These are phyloP conservation scores for Pogonognathellus flavescens DNA, from an alignment of 1,140 invertebrate genomes.

Conservation along the genomic window DNA sequence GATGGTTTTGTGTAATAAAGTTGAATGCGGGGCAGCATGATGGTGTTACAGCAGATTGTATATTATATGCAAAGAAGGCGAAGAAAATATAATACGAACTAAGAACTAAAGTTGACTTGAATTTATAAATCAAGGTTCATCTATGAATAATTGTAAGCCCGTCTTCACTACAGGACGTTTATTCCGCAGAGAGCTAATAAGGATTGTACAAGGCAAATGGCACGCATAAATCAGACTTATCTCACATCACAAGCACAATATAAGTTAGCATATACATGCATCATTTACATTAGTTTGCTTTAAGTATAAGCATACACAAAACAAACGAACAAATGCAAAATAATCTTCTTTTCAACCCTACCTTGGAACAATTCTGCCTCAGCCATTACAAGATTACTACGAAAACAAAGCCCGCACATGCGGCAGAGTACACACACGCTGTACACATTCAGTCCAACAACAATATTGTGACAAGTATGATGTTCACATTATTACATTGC, in stretches of 20 bases:
- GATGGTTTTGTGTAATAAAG: slow-evolving; percentile 1
- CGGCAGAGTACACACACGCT: too few species aligned
- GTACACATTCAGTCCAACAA: too few species aligned
- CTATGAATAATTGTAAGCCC: slow-evolving; percentile 16
- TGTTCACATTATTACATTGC: too few species aligned
- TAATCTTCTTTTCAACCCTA: not conserved
- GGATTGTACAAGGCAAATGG: slow-evolving; percentile 32
- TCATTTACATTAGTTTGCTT: not conserved
- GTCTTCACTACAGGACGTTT: slow-evolving; percentile 29
- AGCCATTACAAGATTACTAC: too few species aligned
- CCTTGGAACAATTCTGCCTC: too few species aligned
- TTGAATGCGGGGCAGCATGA: not conserved
- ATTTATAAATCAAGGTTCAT: slow-evolving; percentile 25
- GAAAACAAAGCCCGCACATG: too few species aligned
- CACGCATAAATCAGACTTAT: slow-evolving; percentile 32
- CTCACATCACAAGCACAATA: not conserved
- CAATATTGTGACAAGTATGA: too few species aligned
- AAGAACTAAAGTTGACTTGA: not conserved
- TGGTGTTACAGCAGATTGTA: too few species aligned
- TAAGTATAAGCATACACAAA: not conserved
- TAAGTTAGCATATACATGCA: not conserved
- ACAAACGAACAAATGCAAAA: not conserved
- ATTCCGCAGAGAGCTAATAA: slow-evolving; percentile 19
- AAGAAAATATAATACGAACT: not conserved
- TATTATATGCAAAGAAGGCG: not conserved